phyloP scores from a whole-genome alignment of 2,113 vertebrate genomes.

The Corapipo altera region DNA sequence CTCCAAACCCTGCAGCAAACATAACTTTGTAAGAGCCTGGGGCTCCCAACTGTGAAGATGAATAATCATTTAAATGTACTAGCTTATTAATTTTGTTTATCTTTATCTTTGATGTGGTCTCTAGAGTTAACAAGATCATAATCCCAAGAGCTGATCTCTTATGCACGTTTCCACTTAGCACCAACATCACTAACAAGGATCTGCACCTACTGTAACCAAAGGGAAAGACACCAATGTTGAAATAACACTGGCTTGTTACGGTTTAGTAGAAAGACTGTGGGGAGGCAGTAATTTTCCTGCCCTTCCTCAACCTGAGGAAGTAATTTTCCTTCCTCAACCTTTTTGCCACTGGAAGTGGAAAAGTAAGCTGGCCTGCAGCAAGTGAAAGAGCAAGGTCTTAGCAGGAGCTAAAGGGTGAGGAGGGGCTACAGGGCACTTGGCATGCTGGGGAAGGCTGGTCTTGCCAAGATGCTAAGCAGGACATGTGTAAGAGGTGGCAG shows the following conservation, averaged over 20 bases:
- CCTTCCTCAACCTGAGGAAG: neutral
- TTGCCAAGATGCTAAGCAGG: neutral
- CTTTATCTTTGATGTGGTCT: neutral
- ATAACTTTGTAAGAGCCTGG: neutral
- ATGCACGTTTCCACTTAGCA: neutral
- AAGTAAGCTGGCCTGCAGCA: neutral
- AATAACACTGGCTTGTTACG: neutral
- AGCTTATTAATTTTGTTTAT: neutral
- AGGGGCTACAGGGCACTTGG: no score
- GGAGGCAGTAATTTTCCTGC: neutral
- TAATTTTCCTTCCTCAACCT: no score
- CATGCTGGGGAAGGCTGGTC: neutral
- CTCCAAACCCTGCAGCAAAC: neutral
- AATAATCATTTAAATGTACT: neutral
- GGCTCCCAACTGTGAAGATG: neutral
- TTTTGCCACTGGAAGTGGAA: neutral
- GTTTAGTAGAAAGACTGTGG: neutral
- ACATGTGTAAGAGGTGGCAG: neutral
- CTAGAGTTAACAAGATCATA: neutral
- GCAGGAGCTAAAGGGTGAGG: neutral
- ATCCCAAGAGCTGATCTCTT: neutral
- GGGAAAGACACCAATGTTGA: neutral
- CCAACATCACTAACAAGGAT: neutral
- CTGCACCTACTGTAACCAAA: neutral
- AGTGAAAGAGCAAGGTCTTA: neutral